These are phyloP conservation scores for Octopus bimaculoides DNA, from an alignment of 1,140 invertebrate species.

Conservation along the genomic window DNA sequence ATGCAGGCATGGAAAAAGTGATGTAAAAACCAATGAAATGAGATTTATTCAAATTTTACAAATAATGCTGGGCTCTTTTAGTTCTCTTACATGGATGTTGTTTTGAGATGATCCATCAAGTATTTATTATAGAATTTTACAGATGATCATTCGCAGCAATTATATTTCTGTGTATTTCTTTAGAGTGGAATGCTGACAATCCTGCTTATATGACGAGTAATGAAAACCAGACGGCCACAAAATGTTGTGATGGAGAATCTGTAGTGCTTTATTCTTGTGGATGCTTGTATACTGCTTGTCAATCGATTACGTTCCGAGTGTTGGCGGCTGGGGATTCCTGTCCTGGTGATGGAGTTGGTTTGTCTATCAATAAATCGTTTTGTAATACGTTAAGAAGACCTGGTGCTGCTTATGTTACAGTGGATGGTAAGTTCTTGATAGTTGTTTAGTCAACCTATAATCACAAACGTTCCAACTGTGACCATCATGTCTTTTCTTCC, in stretches of 20 bases:
- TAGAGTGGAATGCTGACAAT: slow-evolving; percentile 43
- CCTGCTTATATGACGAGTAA: slow-evolving; percentile 43
- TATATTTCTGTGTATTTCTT: slow-evolving; percentile 7
- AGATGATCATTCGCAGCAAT: no score
- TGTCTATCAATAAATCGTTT: slow-evolving; percentile 34
- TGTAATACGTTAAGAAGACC: slow-evolving; percentile 33
- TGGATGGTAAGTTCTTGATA: slow-evolving; percentile 28
- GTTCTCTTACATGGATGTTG: no score
- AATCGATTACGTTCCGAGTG: slow-evolving; percentile 39
- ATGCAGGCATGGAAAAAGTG: no score
- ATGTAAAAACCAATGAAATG: no score
- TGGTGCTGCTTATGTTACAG: slow-evolving; percentile 42
- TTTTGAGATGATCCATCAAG: no score
- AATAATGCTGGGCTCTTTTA: no score
- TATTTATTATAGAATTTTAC: no score
- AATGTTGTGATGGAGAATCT: slow-evolving; percentile 29
- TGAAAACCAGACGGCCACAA: slow-evolving; percentile 46
- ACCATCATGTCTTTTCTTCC: no score
- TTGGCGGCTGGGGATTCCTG: slow-evolving; percentile 44
- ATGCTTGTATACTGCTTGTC: slow-evolving; percentile 34
- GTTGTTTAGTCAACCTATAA: background rate
- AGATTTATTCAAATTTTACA: no score
- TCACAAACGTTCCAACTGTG: no score
- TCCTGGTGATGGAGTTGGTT: slow-evolving; percentile 41
- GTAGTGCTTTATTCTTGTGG: slow-evolving; percentile 41